A percentile compares a stretch with the other conserved stretches of the same genome.
Evolutionary conservation across 30 jellyfish, hydroid and myxozoan genomes (phyloP).

Genomic region (Hydractinia echinata): DNA sequence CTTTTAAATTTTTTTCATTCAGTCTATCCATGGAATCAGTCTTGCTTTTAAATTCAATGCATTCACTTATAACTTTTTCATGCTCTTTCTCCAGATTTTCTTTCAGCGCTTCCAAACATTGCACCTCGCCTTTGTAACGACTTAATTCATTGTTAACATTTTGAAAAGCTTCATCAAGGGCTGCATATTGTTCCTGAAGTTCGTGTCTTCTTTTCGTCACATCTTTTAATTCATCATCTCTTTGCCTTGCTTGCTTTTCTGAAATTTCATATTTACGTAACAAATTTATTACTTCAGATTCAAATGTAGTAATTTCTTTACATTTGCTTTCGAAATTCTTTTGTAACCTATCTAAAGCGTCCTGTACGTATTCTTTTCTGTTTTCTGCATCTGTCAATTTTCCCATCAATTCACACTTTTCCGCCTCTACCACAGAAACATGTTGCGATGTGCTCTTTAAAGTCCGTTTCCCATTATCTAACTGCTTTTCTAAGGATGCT

Average conservation of each 20-base stretch:
- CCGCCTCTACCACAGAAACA: neutral
- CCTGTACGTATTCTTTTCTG: neutral
- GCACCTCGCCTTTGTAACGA: slow-evolving; percentile 29
- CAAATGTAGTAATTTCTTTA: neutral
- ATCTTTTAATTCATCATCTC: neutral
- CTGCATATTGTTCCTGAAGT: neutral
- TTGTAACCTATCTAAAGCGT: neutral
- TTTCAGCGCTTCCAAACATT: slow-evolving; percentile 15
- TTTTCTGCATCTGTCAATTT: neutral
- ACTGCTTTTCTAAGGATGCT: neutral
- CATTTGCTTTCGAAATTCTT: neutral
- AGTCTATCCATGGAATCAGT: neutral
- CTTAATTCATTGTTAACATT: neutral
- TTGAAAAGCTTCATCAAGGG: neutral
- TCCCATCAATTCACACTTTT: neutral
- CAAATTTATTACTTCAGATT: slow-evolving; percentile 6
- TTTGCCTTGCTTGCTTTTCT: neutral
- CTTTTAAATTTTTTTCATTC: neutral
- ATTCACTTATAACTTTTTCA: slow-evolving; percentile 12
- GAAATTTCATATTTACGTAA: neutral
- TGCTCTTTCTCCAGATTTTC: slow-evolving; percentile 13
- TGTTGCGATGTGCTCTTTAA: neutral
- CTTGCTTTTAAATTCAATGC: neutral
- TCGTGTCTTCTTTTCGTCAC: neutral
- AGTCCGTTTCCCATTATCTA: neutral